phyloP scores from a whole-genome alignment of 2,888 invertebrate genomes.

The Coelogynopora nodosa region DNA sequence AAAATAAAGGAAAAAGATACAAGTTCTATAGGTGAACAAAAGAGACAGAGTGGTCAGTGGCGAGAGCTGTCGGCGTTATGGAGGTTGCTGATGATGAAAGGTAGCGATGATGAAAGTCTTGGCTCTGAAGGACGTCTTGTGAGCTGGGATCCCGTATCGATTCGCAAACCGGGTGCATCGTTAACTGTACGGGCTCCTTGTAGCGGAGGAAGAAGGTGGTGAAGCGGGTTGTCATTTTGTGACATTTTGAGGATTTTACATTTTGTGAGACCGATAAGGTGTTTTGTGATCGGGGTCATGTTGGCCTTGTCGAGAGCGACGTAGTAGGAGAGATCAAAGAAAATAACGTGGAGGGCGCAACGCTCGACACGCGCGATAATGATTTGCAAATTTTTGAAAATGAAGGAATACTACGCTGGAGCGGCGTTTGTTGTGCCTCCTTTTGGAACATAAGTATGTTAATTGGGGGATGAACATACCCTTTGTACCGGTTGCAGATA shows the following conservation, averaged over 20 bases:
- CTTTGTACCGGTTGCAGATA: constrained; percentile 9
- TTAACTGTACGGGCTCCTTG: constrained; percentile 20
- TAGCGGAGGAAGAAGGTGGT: constrained; percentile 13
- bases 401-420: not conserved
- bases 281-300: constrained; percentile 3
- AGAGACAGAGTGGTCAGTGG: not conserved
- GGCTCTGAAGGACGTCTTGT: not conserved
- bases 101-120: not conserved
- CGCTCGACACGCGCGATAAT: not conserved
- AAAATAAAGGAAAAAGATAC: constrained; percentile 9
- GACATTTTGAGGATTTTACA: not conserved
- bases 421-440: constrained; percentile 23
- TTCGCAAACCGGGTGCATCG: not conserved
- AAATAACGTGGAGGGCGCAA: not conserved
- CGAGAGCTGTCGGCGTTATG: not conserved
- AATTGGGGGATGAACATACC: not conserved
- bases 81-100: not conserved
- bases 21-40: not conserved
- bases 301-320: constrained; percentile 7
- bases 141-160: not conserved
- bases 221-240: not conserved
- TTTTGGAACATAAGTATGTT: not conserved
- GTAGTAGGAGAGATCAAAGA: not conserved
- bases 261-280: not conserved
- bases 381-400: not conserved